phyloP scores from a whole-genome alignment of 1,140 invertebrate species.

The Globodera ellingtonae region DNA sequence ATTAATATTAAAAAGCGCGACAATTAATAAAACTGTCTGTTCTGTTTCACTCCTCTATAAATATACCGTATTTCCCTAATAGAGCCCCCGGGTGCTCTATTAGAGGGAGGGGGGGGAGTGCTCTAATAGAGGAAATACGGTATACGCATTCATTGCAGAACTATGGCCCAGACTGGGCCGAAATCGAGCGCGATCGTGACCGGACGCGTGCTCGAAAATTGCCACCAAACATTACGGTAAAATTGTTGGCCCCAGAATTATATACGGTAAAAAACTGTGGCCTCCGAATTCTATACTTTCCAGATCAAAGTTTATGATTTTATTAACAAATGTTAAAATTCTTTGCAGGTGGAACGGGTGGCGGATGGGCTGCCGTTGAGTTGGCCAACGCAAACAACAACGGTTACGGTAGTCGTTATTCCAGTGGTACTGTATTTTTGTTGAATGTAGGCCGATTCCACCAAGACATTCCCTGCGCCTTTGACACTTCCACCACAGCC shows the following conservation, averaged over 20 bases:
- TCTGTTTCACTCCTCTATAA: too few relatives aligned
- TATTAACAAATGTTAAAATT: background rate
- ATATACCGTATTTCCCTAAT: too few relatives aligned
- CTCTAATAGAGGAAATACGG: background rate
- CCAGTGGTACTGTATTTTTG: background rate
- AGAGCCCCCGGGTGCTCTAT: too few relatives aligned
- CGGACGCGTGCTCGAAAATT: background rate
- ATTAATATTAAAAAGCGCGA: too few relatives aligned
- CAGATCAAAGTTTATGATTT: background rate
- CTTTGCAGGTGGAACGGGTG: background rate
- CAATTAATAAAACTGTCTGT: too few relatives aligned
- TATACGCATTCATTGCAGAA: conserved; percentile 18
- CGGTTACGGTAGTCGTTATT: background rate
- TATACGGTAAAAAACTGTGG: too few relatives aligned
- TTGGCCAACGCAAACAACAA: background rate
- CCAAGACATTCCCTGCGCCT: background rate
- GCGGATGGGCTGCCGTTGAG: conserved; percentile 21
- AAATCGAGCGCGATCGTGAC: conserved; percentile 2
- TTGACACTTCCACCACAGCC: background rate
- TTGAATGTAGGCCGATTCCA: background rate
- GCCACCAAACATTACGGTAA: conserved; percentile 2
- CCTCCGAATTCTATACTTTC: too few relatives aligned
- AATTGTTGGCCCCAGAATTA: too few relatives aligned
- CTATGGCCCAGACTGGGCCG: conserved; percentile 37
- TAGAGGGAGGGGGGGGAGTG: too few relatives aligned